Percentiles rank a stretch among this genome's conserved stretches.
phyloP scores from a whole-genome alignment of 2,888 invertebrate genomes.

The Leptothorax acervorum region DNA sequence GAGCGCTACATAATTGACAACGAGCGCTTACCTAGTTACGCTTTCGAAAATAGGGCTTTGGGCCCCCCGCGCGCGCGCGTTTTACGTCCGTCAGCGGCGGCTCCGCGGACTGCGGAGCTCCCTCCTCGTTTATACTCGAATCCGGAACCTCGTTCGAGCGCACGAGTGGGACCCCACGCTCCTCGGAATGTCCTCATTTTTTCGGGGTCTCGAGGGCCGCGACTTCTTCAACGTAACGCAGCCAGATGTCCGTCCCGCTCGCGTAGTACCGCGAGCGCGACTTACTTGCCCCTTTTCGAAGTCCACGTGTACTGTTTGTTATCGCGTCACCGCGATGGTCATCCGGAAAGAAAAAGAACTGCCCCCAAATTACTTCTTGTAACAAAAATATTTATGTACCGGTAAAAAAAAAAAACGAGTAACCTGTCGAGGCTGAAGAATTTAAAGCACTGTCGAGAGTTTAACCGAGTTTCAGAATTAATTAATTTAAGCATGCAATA shows the following conservation, averaged over 20 bases:
- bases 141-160: conserved; percentile 75
- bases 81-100: conserved; percentile 60
- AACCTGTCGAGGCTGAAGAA: background rate
- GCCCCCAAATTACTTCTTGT: background rate
- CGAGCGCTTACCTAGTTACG: conserved; percentile 68
- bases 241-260: conserved; percentile 31
- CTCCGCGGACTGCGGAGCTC: background rate
- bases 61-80: conserved; percentile 52
- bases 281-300: conserved; percentile 37
- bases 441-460: background rate
- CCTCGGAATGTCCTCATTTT: conserved; percentile 81
- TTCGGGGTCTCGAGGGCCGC: conserved; percentile 75
- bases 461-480: conserved; percentile 7
- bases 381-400: conserved; percentile 6
- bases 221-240: conserved; percentile 78
- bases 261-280: conserved; percentile 22
- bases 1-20: conserved; percentile 58
- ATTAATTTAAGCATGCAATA: conserved; percentile 1
- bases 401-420: too few relatives aligned
- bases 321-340: background rate
- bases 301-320: conserved; percentile 11
- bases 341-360: background rate
- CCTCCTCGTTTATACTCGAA: conserved; percentile 70
- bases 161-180: conserved; percentile 61
- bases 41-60: conserved; percentile 73